phyloP scores from a whole-genome alignment of 2,888 invertebrate genomes.

The Orthosia incerta region DNA sequence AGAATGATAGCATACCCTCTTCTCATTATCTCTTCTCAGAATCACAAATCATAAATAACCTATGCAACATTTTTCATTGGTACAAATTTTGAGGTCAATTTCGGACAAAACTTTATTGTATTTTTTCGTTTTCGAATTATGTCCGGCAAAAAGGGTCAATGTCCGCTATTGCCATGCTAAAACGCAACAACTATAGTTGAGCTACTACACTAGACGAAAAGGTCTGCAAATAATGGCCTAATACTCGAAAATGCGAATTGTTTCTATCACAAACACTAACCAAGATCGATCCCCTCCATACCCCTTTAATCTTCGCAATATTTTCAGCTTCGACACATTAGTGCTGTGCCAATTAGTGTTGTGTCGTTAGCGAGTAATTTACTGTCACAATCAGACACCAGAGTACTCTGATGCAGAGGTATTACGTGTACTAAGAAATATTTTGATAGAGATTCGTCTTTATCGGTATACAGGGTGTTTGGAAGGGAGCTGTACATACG shows the following conservation, averaged over 20 bases:
- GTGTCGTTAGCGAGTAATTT: conserved; percentile 86
- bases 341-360: conserved; percentile 84
- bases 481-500: too few relatives aligned
- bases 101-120: too few relatives aligned
- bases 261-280: conserved; percentile 54
- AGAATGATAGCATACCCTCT: too few relatives aligned
- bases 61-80: too few relatives aligned
- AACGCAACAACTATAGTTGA: neutral
- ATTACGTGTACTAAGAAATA: conserved; percentile 67
- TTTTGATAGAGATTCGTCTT: conserved; percentile 15
- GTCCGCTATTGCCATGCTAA: too few relatives aligned
- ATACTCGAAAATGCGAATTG: conserved; percentile 21
- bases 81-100: too few relatives aligned
- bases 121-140: too few relatives aligned
- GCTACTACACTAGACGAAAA: conserved; percentile 2
- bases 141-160: too few relatives aligned
- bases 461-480: too few relatives aligned
- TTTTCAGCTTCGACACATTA: conserved; percentile 81
- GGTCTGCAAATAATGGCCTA: conserved; percentile 33
- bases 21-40: too few relatives aligned
- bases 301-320: conserved; percentile 74
- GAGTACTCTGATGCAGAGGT: conserved; percentile 57
- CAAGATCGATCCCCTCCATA: conserved; percentile 39
- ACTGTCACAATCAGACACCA: conserved; percentile 84
- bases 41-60: too few relatives aligned